Evolutionary conservation across 2,797 vertebrate genomes (phyloP), one percentile per base, ranked within the genome.

Genomic region (Ceryle rudis): DNA sequence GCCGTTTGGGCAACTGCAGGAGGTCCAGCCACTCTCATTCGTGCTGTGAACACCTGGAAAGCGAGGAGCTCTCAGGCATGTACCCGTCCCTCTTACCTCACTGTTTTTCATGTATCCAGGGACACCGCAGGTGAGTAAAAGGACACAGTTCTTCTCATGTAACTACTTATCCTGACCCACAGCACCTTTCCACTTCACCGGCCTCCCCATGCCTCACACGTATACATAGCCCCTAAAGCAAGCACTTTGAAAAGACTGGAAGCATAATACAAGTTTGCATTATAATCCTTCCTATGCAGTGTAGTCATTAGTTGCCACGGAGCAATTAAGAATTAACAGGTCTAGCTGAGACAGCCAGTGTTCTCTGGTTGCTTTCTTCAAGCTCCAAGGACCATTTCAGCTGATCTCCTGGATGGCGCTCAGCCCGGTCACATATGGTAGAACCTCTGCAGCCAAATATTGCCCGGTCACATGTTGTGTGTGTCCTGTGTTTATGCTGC

Each of bases 181-280:
- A 78, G 49, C 74, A 54, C 52, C 52, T 73, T 78, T 85, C 52
- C 52, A 19, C 22, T 0, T 57, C 47, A 20, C 62, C 1, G 0
- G 61, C 67, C 60, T 67, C 49, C 44, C 49, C 39, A 19, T 69
- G 78, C 67, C 57, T 51, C 9, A 3, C 84, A 89, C 1, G 1
- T 82, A 82, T 54, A 31, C 78, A 35, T 4, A 54, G 57, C 33
- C 79, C 86, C 84, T 86, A 64, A 15, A 94, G 79, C 78, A 74
- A 88, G 46, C 54, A 21, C 73, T 83, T 44, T 13, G 33, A 69
- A 86, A 82, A 61, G 44, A 41, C 71, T 80, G 47, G 62, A 71
- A 89, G 33, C 19, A 31, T 29, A 47, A 86, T 16, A 58, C 37
- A 47, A 51, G 62, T 72, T 79, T 58, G 86, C 44, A 31, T 51